Evolutionary conservation across 2,797 vertebrate genomes (phyloP), one percentile per base, ranked within the genome.

Genomic region (Tokudaia tokunoshimensis): DNA sequence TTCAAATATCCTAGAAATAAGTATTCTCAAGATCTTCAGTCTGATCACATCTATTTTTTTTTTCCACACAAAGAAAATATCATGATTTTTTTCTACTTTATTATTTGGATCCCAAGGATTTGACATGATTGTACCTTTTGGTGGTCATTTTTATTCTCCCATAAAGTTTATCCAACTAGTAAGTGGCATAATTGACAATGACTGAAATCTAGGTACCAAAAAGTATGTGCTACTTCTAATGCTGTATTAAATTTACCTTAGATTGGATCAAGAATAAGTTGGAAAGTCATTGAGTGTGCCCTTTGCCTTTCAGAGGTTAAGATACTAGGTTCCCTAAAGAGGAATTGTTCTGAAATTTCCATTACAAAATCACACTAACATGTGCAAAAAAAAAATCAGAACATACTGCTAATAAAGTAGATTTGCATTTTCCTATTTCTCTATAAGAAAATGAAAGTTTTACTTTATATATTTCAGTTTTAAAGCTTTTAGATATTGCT

Each of bases 401-500:
- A 88, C 9, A 14, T 22, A 55, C 15, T 63, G 2, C 65, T 79
- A 78, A 80, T 67, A 87, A 6, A 79, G 24, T 26, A 93, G 9
- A 17, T 61, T 93, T 41, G 52, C 65, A 63, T 94, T 79, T 79
- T 84, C 34, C 24, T 12, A 83, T 78, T 96, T 94, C n/a, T 96
- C 47, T 89, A 14, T 61, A 79, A 93, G 76, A 57, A 84, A 78
- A 26, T 67, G 47, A 59, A n/a, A 31, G 29, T 70, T 96, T 94
- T 86, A 17, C 14, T 74, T 91, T 92, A 15, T 37, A 55, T 70
- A 76, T 95, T 92, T 95, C 59, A 89, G 44, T 63, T 63, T 80
- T 87, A 89, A 89, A 22, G 85, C 26, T 78, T 96, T 83, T 26
- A 31, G n/a, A 86, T 96, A 70, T 85, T 97, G 98, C 98, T 98